Conservation (phyloP, 2,113 vertebrate species). For the Bubo bubo region DNA sequence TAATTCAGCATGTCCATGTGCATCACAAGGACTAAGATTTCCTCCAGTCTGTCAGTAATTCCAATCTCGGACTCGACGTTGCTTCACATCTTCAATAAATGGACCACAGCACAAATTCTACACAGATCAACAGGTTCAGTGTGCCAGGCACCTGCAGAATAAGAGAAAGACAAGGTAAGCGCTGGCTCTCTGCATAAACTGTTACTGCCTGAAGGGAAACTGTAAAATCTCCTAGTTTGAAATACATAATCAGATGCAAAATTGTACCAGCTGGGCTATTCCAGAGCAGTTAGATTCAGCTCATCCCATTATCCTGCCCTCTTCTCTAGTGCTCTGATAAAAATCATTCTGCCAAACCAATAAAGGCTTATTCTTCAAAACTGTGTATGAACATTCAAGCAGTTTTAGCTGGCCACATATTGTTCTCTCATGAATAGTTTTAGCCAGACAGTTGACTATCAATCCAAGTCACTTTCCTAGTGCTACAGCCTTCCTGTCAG, state of each 20-base stretch:
- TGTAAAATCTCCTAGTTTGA: background rate
- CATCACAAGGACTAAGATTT: conserved; percentile 57
- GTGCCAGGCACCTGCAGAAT: conserved; percentile 63
- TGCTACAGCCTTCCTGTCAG: background rate
- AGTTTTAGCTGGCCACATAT: background rate
- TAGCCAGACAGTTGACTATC: background rate
- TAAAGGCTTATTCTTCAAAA: conserved; percentile 10
- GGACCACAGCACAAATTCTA: conserved; percentile 12
- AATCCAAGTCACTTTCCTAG: background rate
- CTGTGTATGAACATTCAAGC: background rate
- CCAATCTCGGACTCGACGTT: background rate
- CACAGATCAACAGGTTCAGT: conserved; percentile 21
- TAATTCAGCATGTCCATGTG: conserved; percentile 66
- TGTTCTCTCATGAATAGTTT: background rate
- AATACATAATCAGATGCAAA: conserved; percentile 19
- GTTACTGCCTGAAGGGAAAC: conserved; percentile 1
- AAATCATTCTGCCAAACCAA: conserved; percentile 3
- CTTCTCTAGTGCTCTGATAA: background rate
- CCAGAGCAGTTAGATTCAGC: background rate
- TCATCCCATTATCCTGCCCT: background rate
- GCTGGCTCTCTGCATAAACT: background rate
- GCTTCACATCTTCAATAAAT: conserved; percentile 69
- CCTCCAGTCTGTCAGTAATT: conserved; percentile 46
- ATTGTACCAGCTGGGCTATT: conserved; percentile 20
- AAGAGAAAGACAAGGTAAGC: conserved; percentile 19